Conservation (phyloP, 2,888 invertebrate genomes). For the Dryadula phaetusa region DNA sequence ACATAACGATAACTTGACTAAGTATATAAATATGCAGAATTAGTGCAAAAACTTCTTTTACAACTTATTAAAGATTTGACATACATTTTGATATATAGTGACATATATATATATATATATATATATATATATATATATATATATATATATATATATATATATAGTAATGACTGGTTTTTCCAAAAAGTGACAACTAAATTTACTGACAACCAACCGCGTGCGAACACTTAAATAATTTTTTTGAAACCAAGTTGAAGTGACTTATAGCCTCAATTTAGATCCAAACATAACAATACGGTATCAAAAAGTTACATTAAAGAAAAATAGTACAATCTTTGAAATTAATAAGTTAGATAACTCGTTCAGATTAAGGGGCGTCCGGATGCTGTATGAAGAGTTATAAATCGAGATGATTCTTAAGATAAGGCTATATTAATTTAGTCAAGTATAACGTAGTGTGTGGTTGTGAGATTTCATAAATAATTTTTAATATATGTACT, state of each 20-base stretch:
- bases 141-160: too few relatives aligned
- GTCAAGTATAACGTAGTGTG: conserved; percentile 25
- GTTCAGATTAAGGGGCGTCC: conserved; percentile 37
- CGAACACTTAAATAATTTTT: conserved; percentile 4
- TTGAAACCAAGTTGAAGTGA: neutral
- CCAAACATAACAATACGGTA: conserved; percentile 16
- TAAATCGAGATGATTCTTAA: conserved; percentile 35
- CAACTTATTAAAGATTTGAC: too few relatives aligned
- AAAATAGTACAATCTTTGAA: conserved; percentile 30
- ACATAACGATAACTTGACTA: too few relatives aligned
- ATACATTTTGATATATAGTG: too few relatives aligned
- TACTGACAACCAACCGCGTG: too few relatives aligned
- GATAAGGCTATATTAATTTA: conserved; percentile 40
- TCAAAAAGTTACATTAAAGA: conserved; percentile 1
- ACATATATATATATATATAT: too few relatives aligned
- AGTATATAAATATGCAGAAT: too few relatives aligned
- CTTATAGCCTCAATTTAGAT: conserved; percentile 13
- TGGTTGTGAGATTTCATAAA: conserved; percentile 11
- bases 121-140: too few relatives aligned
- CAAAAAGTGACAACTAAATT: too few relatives aligned
- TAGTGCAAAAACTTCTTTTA: too few relatives aligned
- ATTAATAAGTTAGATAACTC: conserved; percentile 34
- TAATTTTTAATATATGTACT: neutral
- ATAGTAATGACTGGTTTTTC: too few relatives aligned
- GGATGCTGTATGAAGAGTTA: conserved; percentile 35